phyloP scores from a whole-genome alignment of 2,113 vertebrate species.

The Psittacara wagleri region DNA sequence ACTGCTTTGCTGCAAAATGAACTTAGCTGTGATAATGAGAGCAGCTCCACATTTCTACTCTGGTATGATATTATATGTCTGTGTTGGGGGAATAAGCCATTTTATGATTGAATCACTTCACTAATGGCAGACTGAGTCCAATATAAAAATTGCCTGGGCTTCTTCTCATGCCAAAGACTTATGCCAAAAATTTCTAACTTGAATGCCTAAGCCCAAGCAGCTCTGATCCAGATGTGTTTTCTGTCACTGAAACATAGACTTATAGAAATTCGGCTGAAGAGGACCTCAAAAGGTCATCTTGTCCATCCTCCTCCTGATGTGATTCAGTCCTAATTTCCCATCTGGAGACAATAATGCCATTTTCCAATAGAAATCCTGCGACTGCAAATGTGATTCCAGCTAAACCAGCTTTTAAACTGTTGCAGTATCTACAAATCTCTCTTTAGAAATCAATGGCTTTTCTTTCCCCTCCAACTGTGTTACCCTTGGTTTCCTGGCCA shows the following conservation, averaged over 20 bases:
- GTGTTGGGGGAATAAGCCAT: not conserved
- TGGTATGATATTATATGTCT: not conserved
- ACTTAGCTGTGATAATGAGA: constrained; percentile 18
- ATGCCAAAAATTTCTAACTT: constrained; percentile 7
- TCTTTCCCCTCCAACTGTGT: not conserved
- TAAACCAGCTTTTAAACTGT: constrained; percentile 37
- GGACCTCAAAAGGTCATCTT: constrained; percentile 2
- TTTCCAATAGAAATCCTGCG: not conserved
- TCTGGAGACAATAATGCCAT: not conserved
- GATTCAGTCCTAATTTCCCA: not conserved
- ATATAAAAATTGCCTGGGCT: not conserved
- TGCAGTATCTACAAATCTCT: not conserved
- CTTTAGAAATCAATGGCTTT: not conserved
- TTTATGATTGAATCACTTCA: not conserved
- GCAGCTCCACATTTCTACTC: not conserved
- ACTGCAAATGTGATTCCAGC: constrained; percentile 13
- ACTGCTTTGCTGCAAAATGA: constrained; percentile 41
- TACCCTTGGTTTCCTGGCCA: constrained; percentile 1
- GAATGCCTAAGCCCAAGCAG: not conserved
- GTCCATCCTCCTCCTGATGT: not conserved
- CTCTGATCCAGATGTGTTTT: not conserved
- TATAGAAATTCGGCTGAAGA: not conserved
- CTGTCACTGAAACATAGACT: not conserved
- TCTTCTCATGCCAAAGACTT: not conserved
- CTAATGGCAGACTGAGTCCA: not conserved